Percentiles rank a stretch among this genome's conserved stretches.
Conservation (phyloP, 2,888 invertebrate genomes). For the Meandrusa payeni region DNA sequence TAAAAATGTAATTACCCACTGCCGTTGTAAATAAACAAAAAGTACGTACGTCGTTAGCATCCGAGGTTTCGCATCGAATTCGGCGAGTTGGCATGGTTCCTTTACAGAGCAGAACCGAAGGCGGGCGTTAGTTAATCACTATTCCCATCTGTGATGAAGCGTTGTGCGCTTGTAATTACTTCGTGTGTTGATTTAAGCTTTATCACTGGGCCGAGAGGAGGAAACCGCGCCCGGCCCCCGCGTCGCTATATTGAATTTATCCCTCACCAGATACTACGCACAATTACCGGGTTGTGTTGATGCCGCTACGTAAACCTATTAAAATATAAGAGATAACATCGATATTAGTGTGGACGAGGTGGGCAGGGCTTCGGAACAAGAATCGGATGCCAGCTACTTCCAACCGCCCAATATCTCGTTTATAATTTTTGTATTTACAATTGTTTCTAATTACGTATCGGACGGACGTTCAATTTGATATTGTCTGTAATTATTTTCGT, state of each 20-base stretch:
- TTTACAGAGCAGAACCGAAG: conserved; percentile 41
- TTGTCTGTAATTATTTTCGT: conserved; percentile 64
- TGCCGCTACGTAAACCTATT: conserved; percentile 78
- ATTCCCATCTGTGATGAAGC: conserved; percentile 75
- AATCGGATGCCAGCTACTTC: conserved; percentile 63
- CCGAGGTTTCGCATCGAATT: conserved; percentile 5
- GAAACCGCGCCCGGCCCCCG: conserved; percentile 43
- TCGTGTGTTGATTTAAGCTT: conserved; percentile 78
- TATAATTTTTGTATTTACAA: conserved; percentile 70
- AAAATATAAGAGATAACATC: conserved; percentile 78
- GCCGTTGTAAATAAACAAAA: too few relatives aligned
- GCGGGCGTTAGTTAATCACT: conserved; percentile 67
- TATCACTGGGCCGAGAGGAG: conserved; percentile 58
- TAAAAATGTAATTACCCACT: too few relatives aligned
- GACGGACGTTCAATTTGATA: conserved; percentile 73
- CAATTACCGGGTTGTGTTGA: conserved; percentile 66
- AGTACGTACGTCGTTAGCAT: too few relatives aligned
- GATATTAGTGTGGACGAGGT: conserved; percentile 71
- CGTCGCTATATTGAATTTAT: conserved; percentile 67
- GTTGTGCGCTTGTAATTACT: conserved; percentile 74
- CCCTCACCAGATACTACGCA: conserved; percentile 51
- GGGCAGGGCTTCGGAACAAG: conserved; percentile 70
- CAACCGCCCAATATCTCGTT: conserved; percentile 48
- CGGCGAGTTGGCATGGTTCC: conserved; percentile 11
- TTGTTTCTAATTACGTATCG: conserved; percentile 75